Base-by-base conservation (phyloP, 2,888 invertebrate species). In the Tineola bisselliella region DNA sequence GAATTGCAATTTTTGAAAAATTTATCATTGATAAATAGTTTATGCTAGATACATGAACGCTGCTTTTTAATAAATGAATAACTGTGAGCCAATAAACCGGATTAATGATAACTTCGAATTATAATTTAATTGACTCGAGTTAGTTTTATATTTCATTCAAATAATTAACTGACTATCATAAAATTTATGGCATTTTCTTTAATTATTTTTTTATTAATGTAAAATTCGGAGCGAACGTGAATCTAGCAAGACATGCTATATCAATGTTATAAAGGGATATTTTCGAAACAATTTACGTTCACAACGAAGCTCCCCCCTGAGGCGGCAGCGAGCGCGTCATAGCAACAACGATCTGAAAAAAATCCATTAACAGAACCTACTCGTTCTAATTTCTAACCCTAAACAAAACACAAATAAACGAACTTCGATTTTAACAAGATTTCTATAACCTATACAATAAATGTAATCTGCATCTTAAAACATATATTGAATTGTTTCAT, bases 321-420 rank as follows among this genome's bases (percentile, higher is more conserved):
- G 19, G 70, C 43, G 44, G 18, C 44, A 48, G 59, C 43, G 68
- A 68, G 66, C 71, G 44, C 63, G 69, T 71, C 74, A 71, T 76
- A 71, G 68, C 72, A 71, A n/a, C n/a, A n/a, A 70, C 73, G 72
- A 83, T 81, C 83, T 84, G 83, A 79, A 84, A 84, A 76, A 77
- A 70, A 38, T 70, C 68, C 72, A 75, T 72, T 73, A 74, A 79
- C 72, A 81, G 74, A 80, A 70, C 76, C 75, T 76, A 74, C 73
- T 70, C 71, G 44, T 19, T 33, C 58, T 56, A 25, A 54, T 33
- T 18, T 33, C 48, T 13, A 33, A 15, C 54, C 33, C 33, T 48
- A 52, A 15, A 15, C 15, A 19, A 12, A n/a, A 33, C 15, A 15
- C 5, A 33, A 15, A 57, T 54, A 61, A 60, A 60, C 62, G 44